Conservation (phyloP, 2,888 invertebrate genomes). For the Cantharis lateralis region DNA sequence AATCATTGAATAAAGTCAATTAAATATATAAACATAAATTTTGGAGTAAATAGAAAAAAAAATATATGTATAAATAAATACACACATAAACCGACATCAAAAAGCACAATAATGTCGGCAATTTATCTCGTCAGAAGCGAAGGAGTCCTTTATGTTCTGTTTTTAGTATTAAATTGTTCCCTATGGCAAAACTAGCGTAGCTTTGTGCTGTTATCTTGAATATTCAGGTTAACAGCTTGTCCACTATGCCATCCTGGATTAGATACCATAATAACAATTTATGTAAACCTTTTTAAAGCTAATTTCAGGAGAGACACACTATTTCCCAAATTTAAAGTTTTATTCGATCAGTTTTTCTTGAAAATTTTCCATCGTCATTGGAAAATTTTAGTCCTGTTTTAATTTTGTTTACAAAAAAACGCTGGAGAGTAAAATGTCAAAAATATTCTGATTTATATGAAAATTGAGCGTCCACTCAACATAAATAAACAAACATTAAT, state of each 20-base stretch:
- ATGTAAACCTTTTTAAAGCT: conserved; percentile 23
- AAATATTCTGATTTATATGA: conserved; percentile 1
- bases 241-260: conserved; percentile 28
- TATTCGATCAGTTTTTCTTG: background rate
- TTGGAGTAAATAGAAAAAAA: background rate
- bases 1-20: background rate
- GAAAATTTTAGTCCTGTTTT: background rate
- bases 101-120: conserved; percentile 23
- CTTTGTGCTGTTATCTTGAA: conserved; percentile 30
- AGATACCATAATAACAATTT: conserved; percentile 30
- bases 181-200: conserved; percentile 25
- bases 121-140: conserved; percentile 26
- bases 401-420: background rate
- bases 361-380: background rate
- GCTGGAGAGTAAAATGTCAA: background rate
- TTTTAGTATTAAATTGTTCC: conserved; percentile 30
- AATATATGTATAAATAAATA: conserved; percentile 9
- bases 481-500: conserved; percentile 5
- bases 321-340: conserved; percentile 4
- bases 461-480: conserved; percentile 5
- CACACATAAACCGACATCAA: conserved; percentile 15
- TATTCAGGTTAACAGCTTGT: conserved; percentile 32
- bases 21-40: background rate
- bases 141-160: conserved; percentile 26
- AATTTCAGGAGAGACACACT: conserved; percentile 9